A percentile compares a stretch with the other conserved stretches of the same genome.
phyloP scores from a whole-genome alignment of 2,888 invertebrate genomes.

The Ferrisia virgata region DNA sequence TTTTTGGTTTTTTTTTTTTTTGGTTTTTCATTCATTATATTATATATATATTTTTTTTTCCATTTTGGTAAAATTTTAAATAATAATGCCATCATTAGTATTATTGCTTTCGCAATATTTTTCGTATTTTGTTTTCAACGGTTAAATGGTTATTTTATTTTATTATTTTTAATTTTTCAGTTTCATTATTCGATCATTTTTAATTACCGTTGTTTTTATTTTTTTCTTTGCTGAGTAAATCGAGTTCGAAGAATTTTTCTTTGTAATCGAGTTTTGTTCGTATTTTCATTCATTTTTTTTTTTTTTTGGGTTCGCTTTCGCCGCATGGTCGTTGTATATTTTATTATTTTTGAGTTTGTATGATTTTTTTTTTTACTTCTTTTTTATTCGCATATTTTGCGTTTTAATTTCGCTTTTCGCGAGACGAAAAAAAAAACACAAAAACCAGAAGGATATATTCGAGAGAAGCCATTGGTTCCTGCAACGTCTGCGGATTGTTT shows the following conservation, averaged over 20 bases:
- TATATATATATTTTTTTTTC: neutral
- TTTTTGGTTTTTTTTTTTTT: too few species aligned
- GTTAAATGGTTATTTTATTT: constrained; percentile 7
- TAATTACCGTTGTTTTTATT: neutral
- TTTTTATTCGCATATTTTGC: neutral
- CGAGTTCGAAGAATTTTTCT: neutral
- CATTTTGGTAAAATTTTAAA: neutral
- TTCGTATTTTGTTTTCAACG: constrained; percentile 14
- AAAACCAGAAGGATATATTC: too few species aligned
- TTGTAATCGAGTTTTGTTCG: too few species aligned
- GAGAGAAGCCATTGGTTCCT: neutral
- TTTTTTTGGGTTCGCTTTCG: neutral
- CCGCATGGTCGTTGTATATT: constrained; percentile 3
- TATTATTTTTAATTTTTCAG: neutral
- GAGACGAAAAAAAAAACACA: too few species aligned
- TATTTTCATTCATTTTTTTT: neutral
- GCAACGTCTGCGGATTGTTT: neutral
- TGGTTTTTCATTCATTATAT: too few species aligned
- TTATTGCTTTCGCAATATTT: constrained; percentile 22
- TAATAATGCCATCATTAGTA: neutral
- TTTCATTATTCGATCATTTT: neutral
- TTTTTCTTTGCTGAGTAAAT: too few species aligned
- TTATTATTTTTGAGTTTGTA: neutral
- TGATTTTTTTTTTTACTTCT: neutral
- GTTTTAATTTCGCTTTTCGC: neutral